A percentile compares a stretch with the other conserved stretches of the same genome.
These are phyloP conservation scores for Erpornis zantholeuca DNA, from an alignment of 2,113 vertebrate species.

Conservation along the genomic window DNA sequence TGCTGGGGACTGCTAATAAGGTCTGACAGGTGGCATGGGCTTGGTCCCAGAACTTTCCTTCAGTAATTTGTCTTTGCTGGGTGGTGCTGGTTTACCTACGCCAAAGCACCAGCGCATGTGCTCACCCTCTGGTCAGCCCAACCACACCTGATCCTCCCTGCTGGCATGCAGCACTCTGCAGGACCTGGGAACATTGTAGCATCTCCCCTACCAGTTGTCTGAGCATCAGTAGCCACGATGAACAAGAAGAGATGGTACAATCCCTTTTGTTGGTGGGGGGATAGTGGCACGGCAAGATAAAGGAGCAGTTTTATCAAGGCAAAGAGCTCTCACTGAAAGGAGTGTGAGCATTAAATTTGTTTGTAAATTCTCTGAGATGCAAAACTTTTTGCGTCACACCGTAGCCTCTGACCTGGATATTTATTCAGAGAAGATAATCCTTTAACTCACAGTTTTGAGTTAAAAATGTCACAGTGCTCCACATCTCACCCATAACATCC, in stretches of 20 bases:
- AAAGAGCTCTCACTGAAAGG: not conserved
- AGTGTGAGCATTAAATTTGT: not conserved
- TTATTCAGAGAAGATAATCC: not conserved
- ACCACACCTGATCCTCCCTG: not conserved
- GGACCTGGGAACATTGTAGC: accelerated
- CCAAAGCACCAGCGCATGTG: not conserved
- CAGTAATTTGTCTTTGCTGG: not conserved
- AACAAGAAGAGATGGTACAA: not conserved
- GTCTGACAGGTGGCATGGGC: not conserved
- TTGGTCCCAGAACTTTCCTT: not conserved
- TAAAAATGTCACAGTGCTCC: not conserved
- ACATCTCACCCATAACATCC: not conserved
- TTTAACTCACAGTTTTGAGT: not conserved
- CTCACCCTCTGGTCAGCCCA: not conserved
- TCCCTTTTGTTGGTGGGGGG: not conserved
- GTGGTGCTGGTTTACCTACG: not conserved
- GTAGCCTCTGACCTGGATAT: not conserved
- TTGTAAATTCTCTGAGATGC: not conserved
- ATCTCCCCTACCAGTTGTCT: not conserved
- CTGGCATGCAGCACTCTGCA: not conserved
- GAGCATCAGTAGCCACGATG: not conserved
- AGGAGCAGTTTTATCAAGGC: not conserved
- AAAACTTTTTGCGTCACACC: not conserved
- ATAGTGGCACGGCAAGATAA: not conserved
- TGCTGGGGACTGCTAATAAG: not conserved